Conservation (phyloP, 1,140 invertebrate species). For the Ostrea edulis region DNA sequence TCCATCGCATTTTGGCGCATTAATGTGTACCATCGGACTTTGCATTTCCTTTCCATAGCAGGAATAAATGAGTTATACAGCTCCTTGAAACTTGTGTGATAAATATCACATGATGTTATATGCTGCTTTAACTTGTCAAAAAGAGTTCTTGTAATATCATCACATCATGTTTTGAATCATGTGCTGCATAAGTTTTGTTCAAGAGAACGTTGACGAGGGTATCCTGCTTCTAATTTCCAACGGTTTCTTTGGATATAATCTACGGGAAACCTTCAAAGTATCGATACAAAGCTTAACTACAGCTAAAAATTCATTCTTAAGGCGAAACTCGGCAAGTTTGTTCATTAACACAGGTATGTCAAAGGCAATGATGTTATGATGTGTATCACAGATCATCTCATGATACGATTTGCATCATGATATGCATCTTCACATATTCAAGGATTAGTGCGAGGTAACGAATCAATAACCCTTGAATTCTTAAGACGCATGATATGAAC, state of each 20-base stretch:
- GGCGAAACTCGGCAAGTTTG: neutral
- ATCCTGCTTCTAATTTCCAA: too few relatives aligned
- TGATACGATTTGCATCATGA: too few relatives aligned
- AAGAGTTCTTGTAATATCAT: constrained; percentile 15
- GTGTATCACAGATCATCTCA: too few relatives aligned
- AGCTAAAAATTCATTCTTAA: neutral
- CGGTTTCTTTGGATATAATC: too few relatives aligned
- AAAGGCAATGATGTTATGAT: neutral
- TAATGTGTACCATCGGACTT: too few relatives aligned
- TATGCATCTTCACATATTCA: too few relatives aligned
- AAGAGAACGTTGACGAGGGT: too few relatives aligned
- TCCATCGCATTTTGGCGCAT: too few relatives aligned
- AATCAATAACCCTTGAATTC: too few relatives aligned
- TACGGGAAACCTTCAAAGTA: neutral
- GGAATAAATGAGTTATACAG: neutral
- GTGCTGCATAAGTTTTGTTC: too few relatives aligned
- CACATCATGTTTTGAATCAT: constrained; percentile 35
- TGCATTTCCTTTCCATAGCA: neutral
- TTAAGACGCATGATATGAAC: too few relatives aligned
- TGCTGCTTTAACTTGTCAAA: neutral
- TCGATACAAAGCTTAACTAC: neutral
- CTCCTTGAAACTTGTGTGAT: neutral
- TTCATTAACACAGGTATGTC: neutral
- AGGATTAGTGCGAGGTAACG: too few relatives aligned
- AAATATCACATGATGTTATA: neutral